phyloP scores from a whole-genome alignment of 2,797 vertebrate genomes.

The Ptychobarbus kaznakovi region DNA sequence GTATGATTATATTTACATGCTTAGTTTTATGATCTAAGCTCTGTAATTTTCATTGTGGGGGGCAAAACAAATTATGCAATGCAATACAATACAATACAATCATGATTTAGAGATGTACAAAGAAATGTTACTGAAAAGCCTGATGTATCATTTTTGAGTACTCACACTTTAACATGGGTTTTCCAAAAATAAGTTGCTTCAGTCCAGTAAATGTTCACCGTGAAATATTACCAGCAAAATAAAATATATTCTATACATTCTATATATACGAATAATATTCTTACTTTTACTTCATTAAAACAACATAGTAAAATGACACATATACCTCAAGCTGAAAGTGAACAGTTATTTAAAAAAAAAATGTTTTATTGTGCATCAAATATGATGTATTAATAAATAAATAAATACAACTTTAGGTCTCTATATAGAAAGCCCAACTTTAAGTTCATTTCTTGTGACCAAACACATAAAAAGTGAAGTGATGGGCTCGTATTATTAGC shows the following conservation, averaged over 20 bases:
- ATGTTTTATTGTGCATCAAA: background rate
- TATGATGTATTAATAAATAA: background rate
- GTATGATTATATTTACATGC: background rate
- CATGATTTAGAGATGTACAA: background rate
- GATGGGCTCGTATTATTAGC: conserved; percentile 76
- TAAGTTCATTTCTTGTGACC: conserved; percentile 62
- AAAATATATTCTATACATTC: background rate
- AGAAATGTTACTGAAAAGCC: background rate
- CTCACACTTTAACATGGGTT: background rate
- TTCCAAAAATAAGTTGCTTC: background rate
- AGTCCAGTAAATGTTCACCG: background rate
- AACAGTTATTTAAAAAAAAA: no score
- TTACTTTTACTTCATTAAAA: background rate
- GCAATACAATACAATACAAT: background rate
- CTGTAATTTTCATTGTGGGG: background rate
- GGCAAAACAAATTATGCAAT: background rate
- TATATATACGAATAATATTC: no score
- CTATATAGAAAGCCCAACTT: background rate
- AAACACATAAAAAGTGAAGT: conserved; percentile 71
- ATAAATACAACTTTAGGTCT: background rate
- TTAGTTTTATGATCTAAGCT: conserved; percentile 11
- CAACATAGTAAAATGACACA: background rate
- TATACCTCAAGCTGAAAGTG: background rate
- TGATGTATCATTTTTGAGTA: background rate
- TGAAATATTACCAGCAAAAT: background rate